These are phyloP conservation scores for Calliopum simillimum DNA, from an alignment of 2,888 invertebrate species.

Conservation along the genomic window DNA sequence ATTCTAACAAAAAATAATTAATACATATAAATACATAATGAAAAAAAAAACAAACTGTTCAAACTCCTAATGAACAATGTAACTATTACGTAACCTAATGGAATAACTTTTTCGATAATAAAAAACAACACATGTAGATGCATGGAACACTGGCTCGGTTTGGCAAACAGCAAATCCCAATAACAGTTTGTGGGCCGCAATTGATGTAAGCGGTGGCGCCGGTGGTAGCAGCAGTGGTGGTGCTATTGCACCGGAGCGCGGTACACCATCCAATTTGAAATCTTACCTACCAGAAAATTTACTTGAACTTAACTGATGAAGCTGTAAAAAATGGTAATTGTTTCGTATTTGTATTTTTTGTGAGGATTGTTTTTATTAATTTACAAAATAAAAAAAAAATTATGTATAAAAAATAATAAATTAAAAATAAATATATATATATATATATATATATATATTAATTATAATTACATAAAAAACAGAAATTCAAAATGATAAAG, in stretches of 20 bases:
- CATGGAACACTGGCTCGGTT: slow-evolving; percentile 71
- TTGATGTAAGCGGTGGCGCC: slow-evolving; percentile 68
- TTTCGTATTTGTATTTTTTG: neutral
- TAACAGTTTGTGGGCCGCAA: slow-evolving; percentile 73
- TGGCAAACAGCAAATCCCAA: slow-evolving; percentile 67
- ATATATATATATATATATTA: slow-evolving; percentile 1
- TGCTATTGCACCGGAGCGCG: slow-evolving; percentile 73
- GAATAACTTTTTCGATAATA: neutral
- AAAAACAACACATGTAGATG: slow-evolving; percentile 62
- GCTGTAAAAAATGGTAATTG: slow-evolving; percentile 14
- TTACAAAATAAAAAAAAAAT: neutral
- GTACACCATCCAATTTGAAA: slow-evolving; percentile 87
- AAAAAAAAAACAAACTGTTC: slow-evolving; percentile 1
- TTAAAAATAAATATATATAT: neutral
- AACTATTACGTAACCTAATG: neutral
- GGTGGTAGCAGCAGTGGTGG: slow-evolving; percentile 69
- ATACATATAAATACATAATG: neutral
- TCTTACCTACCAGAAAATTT: slow-evolving; percentile 90
- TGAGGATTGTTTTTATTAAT: neutral
- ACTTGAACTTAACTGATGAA: slow-evolving; percentile 82
- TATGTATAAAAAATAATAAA: neutral
- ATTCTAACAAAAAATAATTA: slow-evolving; percentile 5
- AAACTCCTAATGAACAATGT: neutral
- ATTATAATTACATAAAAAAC: slow-evolving; percentile 1
- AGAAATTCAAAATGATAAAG: neutral